These are phyloP conservation scores for Ciconia nigra DNA, from an alignment of 2,797 vertebrate species.

Conservation along the genomic window DNA sequence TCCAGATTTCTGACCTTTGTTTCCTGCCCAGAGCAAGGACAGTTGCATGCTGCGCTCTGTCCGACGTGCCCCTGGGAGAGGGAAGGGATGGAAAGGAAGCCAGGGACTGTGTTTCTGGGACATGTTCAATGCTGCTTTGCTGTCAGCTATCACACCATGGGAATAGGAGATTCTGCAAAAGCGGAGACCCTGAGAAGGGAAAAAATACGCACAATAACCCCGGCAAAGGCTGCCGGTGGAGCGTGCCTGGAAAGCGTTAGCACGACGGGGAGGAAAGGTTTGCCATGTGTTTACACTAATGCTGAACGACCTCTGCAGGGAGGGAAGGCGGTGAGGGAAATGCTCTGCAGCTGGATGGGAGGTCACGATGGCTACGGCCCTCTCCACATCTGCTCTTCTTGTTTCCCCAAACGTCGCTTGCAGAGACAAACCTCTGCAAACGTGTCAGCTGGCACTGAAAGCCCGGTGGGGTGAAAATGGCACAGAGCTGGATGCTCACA, in stretches of 20 bases:
- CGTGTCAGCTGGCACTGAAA: not conserved
- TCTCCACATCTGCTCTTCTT: not conserved
- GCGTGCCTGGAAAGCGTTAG: not conserved
- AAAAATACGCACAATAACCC: rapidly evolving
- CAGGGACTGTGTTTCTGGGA: not conserved
- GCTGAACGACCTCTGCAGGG: not conserved
- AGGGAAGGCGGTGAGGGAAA: not conserved
- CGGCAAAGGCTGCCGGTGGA: not conserved
- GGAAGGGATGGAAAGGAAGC: not conserved
- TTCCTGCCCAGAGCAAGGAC: not conserved
- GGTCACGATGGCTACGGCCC: not conserved
- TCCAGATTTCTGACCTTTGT: not conserved
- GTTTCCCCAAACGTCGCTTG: rapidly evolving
- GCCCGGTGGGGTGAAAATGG: rapidly evolving
- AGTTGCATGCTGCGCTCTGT: not conserved
- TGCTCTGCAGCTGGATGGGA: not conserved
- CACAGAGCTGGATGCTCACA: not conserved
- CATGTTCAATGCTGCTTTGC: not conserved
- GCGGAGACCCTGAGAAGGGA: not conserved
- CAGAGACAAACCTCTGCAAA: not conserved
- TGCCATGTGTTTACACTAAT: not conserved
- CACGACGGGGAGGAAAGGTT: not conserved
- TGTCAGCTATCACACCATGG: not conserved
- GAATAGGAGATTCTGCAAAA: not conserved
- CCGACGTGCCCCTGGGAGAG: not conserved